Base-by-base conservation (phyloP, 2,888 invertebrate genomes). In the Eupithecia dodoneata region DNA sequence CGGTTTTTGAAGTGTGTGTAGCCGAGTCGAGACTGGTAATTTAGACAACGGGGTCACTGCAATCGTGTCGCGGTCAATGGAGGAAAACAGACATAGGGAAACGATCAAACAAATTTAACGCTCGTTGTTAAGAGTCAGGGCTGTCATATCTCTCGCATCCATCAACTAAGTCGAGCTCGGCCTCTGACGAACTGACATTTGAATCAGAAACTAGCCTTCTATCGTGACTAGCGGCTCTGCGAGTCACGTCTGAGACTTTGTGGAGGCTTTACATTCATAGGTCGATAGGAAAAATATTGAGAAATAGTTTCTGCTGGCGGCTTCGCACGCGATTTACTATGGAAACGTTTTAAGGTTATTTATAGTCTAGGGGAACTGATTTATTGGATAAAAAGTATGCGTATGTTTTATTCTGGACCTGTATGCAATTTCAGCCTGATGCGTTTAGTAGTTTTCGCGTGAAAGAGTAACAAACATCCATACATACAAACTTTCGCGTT, bases 101-200 rank as follows among this genome's bases (percentile, higher is more conserved):
- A 30, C 18, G 30, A 52, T 47, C 12, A 5, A 45, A 45, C 45
- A 7, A 52, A 52, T n/a, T 3, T 3, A 18, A 63, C 30, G 4
- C 1, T 30, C 12, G 30, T 63, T 18, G 55, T 59, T 59, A 63
- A 63, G 63, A 63, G 63, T 63, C 63, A 63, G 18, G 30, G 18
- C 15, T 45, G 66, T 55, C 47, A 75, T 76, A 76, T 76, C 78
- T 72, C 55, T 69, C 18, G 63, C 75, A 72, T 49, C 71, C 65
- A 75, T 78, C 71, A 76, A 73, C 47, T 30, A 41, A 44, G 63
- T 30, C 59, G 65, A 69, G 63, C 71, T 72, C 72, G 76, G 72
- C 69, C 66, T 47, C 74, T 70, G 63, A 73, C 45, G 55, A 55
- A 67, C 59, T 75, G 75, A 73, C 59, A 76, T 76, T 74, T 72